Conservation (phyloP, 2,888 invertebrate genomes). For the Hypolimnas misippus region DNA sequence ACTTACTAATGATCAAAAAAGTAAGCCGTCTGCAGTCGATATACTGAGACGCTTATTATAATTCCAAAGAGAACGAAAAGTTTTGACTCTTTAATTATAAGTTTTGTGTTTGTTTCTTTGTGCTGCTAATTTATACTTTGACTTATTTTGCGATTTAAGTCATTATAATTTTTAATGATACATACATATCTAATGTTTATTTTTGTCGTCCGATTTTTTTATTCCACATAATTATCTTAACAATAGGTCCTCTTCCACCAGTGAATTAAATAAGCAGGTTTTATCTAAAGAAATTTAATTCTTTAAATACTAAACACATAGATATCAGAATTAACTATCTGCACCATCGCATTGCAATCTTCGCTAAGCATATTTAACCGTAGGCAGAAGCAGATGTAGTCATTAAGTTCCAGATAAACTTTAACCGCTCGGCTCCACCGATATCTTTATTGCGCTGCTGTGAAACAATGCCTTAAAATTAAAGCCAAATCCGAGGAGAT, state of each 20-base stretch:
- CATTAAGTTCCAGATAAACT: conserved; percentile 29
- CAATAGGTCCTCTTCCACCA: neutral
- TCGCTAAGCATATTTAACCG: conserved; percentile 9
- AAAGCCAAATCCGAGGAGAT: conserved; percentile 31
- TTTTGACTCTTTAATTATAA: conserved; percentile 28
- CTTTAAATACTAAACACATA: neutral
- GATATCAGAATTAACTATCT: neutral
- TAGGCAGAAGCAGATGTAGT: conserved; percentile 15
- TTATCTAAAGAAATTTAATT: neutral
- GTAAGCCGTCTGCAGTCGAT: conserved; percentile 43
- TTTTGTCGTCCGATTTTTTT: neutral
- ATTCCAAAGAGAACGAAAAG: conserved; percentile 21
- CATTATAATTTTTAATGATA: conserved; percentile 10
- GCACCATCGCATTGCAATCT: conserved; percentile 3
- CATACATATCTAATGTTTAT: conserved; percentile 5
- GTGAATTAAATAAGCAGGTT: neutral
- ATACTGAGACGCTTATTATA: conserved; percentile 43
- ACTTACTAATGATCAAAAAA: conserved; percentile 53
- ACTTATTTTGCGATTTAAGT: conserved; percentile 1
- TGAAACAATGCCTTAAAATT: conserved; percentile 33
- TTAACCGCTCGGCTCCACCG: conserved; percentile 29
- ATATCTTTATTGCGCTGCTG: conserved; percentile 38
- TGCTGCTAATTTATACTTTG: conserved; percentile 12
- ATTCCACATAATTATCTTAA: neutral
- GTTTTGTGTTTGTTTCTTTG: conserved; percentile 13